phyloP scores from a whole-genome alignment of 2,888 invertebrate species.

The Rhimphoctona megacephalus region DNA sequence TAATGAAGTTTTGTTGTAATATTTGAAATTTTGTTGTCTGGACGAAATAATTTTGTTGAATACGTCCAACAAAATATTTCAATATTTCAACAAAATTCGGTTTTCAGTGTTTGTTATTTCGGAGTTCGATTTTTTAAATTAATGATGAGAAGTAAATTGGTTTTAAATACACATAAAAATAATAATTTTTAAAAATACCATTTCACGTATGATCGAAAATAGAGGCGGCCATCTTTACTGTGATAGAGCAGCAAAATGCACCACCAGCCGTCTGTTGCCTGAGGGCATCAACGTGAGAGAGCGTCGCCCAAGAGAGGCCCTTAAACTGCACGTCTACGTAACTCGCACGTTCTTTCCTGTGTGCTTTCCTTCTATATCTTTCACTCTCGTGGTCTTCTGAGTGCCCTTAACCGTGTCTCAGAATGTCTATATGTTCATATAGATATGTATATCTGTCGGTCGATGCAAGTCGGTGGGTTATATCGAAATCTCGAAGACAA shows the following conservation, averaged over 20 bases:
- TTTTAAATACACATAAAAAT: background rate
- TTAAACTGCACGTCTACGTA: constrained; percentile 52
- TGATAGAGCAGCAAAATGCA: constrained; percentile 19
- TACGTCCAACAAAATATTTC: too few relatives aligned
- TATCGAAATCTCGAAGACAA: constrained; percentile 57
- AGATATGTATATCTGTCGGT: background rate
- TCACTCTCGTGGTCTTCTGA: constrained; percentile 34
- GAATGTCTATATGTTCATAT: background rate
- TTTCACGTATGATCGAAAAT: background rate
- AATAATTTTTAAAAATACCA: background rate
- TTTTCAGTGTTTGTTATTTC: too few relatives aligned
- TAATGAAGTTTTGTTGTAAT: too few relatives aligned
- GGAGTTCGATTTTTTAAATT: too few relatives aligned
- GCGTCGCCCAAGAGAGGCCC: constrained; percentile 39
- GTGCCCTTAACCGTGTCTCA: constrained; percentile 48
- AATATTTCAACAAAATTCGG: too few relatives aligned
- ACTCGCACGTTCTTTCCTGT: constrained; percentile 41
- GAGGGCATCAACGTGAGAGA: constrained; percentile 41
- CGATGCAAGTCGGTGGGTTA: constrained; percentile 34
- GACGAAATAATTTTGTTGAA: too few relatives aligned
- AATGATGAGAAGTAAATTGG: too few relatives aligned
- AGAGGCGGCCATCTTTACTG: constrained; percentile 4
- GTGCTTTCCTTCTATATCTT: constrained; percentile 29
- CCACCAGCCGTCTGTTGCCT: constrained; percentile 54
- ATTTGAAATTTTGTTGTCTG: too few relatives aligned